Percentiles rank a stretch among this genome's conserved stretches.
Conservation (phyloP, 2,888 invertebrate genomes). For the Syritta pipiens region DNA sequence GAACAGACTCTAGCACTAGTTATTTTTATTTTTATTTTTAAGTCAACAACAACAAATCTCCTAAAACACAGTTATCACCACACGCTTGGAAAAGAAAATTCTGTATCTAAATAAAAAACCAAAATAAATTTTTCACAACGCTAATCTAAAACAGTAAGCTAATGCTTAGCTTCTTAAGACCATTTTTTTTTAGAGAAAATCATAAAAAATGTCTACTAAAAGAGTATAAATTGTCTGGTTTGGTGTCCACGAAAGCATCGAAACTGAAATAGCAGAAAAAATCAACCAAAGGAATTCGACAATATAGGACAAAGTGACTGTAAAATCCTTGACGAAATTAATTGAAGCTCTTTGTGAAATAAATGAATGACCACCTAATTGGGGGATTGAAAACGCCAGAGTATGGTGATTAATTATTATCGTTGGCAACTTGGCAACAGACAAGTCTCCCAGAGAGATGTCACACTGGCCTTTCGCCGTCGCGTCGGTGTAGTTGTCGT, state of each 20-base stretch:
- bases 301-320: constrained; percentile 51
- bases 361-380: constrained; percentile 72
- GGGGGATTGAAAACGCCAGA: constrained; percentile 70
- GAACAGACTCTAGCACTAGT: constrained; percentile 32
- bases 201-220: constrained; percentile 21
- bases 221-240: constrained; percentile 52
- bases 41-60: constrained; percentile 56
- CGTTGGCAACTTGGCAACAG: constrained; percentile 41
- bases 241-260: background rate
- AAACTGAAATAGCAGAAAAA: constrained; percentile 13
- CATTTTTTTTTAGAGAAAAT: no score
- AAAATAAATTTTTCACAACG: constrained; percentile 9
- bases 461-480: constrained; percentile 38
- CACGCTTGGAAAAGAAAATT: background rate
- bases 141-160: no score
- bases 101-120: constrained; percentile 5
- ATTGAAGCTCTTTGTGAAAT: constrained; percentile 71
- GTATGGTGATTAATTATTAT: constrained; percentile 71
- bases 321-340: constrained; percentile 70
- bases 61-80: constrained; percentile 46
- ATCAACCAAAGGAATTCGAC: constrained; percentile 37
- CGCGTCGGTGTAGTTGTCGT: no score
- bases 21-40: constrained; percentile 51
- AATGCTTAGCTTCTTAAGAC: constrained; percentile 25
- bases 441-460: constrained; percentile 49